Evolutionary conservation across 2,888 invertebrate species (phyloP).

Genomic region (Lymantria dispar): DNA sequence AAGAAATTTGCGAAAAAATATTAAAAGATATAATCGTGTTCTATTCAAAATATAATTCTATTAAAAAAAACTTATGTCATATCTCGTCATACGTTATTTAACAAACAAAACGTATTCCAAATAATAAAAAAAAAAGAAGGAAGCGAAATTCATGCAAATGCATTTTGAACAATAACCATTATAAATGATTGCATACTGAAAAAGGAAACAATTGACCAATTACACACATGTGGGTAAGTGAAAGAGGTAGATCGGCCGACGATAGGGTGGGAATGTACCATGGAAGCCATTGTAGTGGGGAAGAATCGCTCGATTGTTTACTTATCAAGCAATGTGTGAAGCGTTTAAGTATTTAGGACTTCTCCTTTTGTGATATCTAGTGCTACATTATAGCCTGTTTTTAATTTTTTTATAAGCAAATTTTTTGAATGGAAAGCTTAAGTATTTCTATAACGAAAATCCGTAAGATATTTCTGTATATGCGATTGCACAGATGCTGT

Average conservation of each 20-base stretch:
- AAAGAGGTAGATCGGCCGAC: slow-evolving; percentile 31
- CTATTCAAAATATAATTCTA: too few species aligned
- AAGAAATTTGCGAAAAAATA: too few species aligned
- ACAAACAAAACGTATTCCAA: background rate
- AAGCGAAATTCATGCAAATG: background rate
- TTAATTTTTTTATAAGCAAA: too few species aligned
- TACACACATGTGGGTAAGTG: slow-evolving; percentile 24
- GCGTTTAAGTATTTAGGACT: background rate
- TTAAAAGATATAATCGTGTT: too few species aligned
- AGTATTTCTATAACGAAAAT: too few species aligned
- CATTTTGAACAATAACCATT: slow-evolving; percentile 2
- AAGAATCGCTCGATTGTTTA: slow-evolving; percentile 33
- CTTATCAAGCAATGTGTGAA: slow-evolving; percentile 18
- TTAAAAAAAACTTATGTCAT: background rate
- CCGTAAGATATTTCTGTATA: too few species aligned
- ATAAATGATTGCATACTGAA: slow-evolving; percentile 11
- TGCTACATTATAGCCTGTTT: too few species aligned
- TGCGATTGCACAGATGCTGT: too few species aligned
- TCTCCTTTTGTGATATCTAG: background rate
- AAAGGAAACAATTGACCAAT: slow-evolving; percentile 32
- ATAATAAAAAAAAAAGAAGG: background rate
- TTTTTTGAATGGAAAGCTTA: too few species aligned
- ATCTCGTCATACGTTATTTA: background rate
- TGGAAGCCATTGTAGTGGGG: slow-evolving; percentile 11
- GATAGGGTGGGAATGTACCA: slow-evolving; percentile 33